Evolutionary conservation across 2,113 vertebrate species (phyloP).

Genomic region (Amazona guildingii): DNA sequence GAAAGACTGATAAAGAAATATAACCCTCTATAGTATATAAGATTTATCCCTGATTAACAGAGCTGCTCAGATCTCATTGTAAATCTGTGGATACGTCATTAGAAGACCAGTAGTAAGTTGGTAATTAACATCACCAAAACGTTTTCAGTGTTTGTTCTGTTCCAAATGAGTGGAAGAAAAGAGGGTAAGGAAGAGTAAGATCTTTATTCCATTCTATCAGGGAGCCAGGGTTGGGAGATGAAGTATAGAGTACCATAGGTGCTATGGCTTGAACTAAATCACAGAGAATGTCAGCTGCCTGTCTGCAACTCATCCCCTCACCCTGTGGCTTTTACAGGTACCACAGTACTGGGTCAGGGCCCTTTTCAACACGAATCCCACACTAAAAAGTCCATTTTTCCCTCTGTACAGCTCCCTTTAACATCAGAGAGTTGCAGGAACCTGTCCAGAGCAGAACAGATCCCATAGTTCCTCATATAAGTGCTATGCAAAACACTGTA

Average conservation of each 20-base stretch:
- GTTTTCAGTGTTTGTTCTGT: background rate
- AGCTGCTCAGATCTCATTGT: background rate
- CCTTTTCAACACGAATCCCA: accelerated
- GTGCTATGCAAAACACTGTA: accelerated
- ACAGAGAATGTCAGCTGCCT: background rate
- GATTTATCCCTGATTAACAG: conserved; percentile 33
- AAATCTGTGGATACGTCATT: background rate
- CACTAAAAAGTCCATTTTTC: background rate
- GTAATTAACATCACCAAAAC: background rate
- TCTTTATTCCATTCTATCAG: background rate
- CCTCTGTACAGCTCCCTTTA: background rate
- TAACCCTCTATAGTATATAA: background rate
- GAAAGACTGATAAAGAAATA: background rate
- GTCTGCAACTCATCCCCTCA: accelerated
- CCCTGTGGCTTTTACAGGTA: no score
- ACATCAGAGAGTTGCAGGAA: background rate
- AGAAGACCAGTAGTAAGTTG: background rate
- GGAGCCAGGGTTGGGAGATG: background rate
- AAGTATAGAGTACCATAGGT: background rate
- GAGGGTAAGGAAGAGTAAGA: background rate
- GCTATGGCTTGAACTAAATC: accelerated
- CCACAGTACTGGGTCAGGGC: background rate
- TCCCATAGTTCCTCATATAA: background rate
- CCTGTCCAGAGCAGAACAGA: background rate
- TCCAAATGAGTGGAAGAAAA: background rate